Conservation (phyloP, 2,113 vertebrate genomes). For the Eira barbara region DNA sequence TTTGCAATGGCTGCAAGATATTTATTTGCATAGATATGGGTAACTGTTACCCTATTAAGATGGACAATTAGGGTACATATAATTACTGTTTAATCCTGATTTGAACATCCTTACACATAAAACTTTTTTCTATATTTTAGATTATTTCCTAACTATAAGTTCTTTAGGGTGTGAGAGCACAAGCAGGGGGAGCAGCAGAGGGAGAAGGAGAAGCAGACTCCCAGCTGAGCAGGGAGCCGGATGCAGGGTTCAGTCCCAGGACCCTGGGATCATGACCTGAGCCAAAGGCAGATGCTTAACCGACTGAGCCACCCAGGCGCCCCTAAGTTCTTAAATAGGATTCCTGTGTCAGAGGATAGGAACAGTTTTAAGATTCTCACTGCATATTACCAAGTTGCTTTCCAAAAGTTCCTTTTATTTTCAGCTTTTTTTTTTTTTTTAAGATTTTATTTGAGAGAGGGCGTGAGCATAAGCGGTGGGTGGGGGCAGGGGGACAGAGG, state of each 20-base stretch:
- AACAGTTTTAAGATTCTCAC: neutral
- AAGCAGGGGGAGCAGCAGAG: too few species aligned
- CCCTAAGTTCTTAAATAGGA: conserved; percentile 1
- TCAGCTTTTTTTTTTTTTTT: neutral
- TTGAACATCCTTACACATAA: neutral
- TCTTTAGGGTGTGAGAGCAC: neutral
- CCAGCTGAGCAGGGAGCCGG: too few species aligned
- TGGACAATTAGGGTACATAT: neutral
- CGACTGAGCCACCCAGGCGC: too few species aligned
- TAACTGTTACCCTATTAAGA: neutral
- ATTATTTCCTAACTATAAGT: neutral
- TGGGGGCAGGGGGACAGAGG: too few species aligned
- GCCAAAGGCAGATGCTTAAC: neutral
- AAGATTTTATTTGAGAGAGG: too few species aligned
- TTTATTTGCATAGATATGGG: neutral
- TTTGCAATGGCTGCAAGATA: neutral
- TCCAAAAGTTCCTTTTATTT: neutral
- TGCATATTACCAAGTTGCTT: neutral
- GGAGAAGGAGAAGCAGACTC: too few species aligned
- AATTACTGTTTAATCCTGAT: conserved; percentile 9
- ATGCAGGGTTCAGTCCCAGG: too few species aligned
- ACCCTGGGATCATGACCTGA: neutral
- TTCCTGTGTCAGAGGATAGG: neutral
- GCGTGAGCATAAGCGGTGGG: too few species aligned
- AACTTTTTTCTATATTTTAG: neutral